These are phyloP conservation scores for Heloderma charlesbogerti DNA, from an alignment of 2,113 vertebrate species.

Conservation along the genomic window DNA sequence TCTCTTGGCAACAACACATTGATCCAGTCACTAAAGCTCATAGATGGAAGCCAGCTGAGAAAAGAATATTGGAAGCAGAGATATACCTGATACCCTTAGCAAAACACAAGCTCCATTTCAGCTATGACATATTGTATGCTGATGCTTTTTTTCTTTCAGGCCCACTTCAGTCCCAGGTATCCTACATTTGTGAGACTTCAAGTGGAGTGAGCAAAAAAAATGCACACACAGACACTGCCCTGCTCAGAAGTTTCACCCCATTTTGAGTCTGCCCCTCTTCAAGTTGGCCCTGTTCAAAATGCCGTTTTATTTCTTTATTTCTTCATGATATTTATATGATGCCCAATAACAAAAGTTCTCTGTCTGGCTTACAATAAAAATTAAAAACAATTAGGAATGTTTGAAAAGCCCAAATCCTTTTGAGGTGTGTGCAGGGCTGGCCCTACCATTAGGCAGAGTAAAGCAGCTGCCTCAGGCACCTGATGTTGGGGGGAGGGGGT, in stretches of 20 bases:
- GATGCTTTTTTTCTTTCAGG: slow-evolving; percentile 10
- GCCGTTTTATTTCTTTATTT: too few species aligned
- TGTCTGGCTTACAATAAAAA: too few species aligned
- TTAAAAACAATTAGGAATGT: background rate
- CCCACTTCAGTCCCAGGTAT: slow-evolving; percentile 51
- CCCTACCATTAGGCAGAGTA: too few species aligned
- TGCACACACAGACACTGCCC: too few species aligned
- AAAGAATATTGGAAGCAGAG: slow-evolving; percentile 52
- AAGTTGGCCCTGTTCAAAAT: too few species aligned
- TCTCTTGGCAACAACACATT: slow-evolving; percentile 49
- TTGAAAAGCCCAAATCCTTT: background rate
- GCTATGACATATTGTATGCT: background rate
- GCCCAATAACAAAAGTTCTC: too few species aligned
- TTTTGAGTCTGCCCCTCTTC: too few species aligned
- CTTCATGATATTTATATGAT: too few species aligned
- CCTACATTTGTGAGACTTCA: slow-evolving; percentile 22
- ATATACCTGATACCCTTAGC: slow-evolving; percentile 22
- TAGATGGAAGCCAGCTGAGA: slow-evolving; percentile 25
- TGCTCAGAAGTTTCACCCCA: too few species aligned
- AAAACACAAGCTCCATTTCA: background rate
- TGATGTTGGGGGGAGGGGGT: too few species aligned
- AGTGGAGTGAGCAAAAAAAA: background rate
- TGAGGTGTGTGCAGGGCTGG: background rate
- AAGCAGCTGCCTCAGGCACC: too few species aligned
- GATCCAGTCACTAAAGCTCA: slow-evolving; percentile 55